Conservation (phyloP, 2,888 invertebrate genomes). For the Ormyrus labotus region DNA sequence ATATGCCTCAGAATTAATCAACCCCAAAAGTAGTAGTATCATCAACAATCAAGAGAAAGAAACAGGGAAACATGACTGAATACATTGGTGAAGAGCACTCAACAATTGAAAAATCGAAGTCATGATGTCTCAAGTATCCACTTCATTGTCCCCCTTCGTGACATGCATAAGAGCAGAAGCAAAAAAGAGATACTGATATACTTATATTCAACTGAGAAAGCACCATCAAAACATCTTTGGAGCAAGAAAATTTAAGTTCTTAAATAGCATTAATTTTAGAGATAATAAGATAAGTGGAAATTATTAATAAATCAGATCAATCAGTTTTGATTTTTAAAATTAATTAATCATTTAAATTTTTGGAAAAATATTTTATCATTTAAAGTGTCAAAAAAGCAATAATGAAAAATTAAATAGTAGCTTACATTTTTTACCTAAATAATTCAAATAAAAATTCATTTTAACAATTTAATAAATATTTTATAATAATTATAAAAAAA, state of each 20-base stretch:
- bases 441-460: too few relatives aligned
- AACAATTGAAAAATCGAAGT: conserved; percentile 52
- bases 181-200: conserved; percentile 40
- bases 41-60: conserved; percentile 35
- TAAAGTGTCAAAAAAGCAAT: not conserved
- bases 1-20: conserved; percentile 4
- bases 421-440: too few relatives aligned
- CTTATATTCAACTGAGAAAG: conserved; percentile 3
- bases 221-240: conserved; percentile 27
- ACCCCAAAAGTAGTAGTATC: conserved; percentile 27
- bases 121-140: conserved; percentile 54
- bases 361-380: conserved; percentile 9
- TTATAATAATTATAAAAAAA: too few relatives aligned
- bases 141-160: conserved; percentile 50
- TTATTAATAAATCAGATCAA: conserved; percentile 5
- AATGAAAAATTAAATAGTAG: too few relatives aligned
- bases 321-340: not conserved
- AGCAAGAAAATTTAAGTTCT: not conserved
- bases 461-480: too few relatives aligned
- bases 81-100: conserved; percentile 40
- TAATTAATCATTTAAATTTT: not conserved
- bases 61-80: conserved; percentile 44
- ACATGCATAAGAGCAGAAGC: conserved; percentile 40
- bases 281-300: not conserved
- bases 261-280: not conserved